Base-by-base conservation (phyloP, 1,140 invertebrate genomes). In the Heliconius himera region DNA sequence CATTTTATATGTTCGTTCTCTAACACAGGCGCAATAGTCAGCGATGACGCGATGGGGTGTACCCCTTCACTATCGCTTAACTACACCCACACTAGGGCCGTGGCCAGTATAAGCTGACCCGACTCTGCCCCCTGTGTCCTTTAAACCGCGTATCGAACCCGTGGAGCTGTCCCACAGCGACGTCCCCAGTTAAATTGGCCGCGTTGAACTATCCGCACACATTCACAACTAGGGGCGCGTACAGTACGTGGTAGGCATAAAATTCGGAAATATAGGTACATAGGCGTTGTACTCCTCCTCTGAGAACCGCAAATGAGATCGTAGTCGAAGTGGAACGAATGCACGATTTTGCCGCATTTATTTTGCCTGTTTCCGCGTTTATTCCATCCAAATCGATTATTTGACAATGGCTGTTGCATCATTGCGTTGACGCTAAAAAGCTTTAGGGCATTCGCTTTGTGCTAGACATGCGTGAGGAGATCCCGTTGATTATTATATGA, bases 1-100 rank as follows among this genome's bases (percentile, higher is more conserved):
- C 86, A 92, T 94, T 94, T 94, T 91, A 94, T 92, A 94, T 92
- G 91, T 92, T 90, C 91, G 87, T 91, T 90, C 89, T 90, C 92
- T 94, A 94, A 94, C 91, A 94, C 92, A 93, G 82, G 87, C 90
- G 91, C 91, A 92, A 89, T 87, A 90, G 92, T 93, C 91, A 91
- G 85, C 83, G 90, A 94, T 94, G 91, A 94, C 90, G 90, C 86
- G 86, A 78, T 85, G 91, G 87, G 89, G 90, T 87, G 89, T 88
- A 81, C 89, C 87, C 88, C 85, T 87, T 84, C 86, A 93, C 91
- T 92, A 92, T 91, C 85, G 85, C 85, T 88, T 87, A 88, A 92
- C 91, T 90, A 91, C 87, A 89, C 89, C 70, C 91, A 91, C 90
- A 91, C 89, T 84, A 71, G 54, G 49, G 33, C 70, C 20, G 20